These are phyloP conservation scores for Amphiduros pacificus DNA, from an alignment of 2,888 invertebrate species.

Conservation along the genomic window DNA sequence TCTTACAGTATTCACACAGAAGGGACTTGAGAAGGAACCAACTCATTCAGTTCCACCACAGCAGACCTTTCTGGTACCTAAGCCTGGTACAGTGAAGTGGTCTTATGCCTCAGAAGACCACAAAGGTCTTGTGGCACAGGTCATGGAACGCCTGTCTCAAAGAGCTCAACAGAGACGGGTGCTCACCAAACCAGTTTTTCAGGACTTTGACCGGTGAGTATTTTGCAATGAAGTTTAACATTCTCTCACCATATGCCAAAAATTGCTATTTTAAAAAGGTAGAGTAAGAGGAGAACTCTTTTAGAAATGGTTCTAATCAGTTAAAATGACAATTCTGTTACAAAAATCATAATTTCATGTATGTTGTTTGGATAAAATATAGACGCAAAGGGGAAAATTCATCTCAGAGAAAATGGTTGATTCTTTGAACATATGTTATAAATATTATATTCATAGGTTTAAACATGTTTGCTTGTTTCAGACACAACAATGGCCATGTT, in stretches of 20 bases:
- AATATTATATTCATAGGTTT: background rate
- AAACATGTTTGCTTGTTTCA: constrained; percentile 29
- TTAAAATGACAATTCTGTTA: too few species aligned
- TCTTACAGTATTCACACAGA: constrained; percentile 54
- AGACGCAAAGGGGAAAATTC: too few species aligned
- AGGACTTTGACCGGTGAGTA: constrained; percentile 60
- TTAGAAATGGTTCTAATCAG: too few species aligned
- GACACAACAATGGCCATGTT: constrained; percentile 58
- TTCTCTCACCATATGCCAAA: too few species aligned
- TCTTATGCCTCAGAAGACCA: constrained; percentile 48
- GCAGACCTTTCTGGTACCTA: constrained; percentile 53
- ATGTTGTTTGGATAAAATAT: too few species aligned
- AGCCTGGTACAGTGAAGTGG: constrained; percentile 57
- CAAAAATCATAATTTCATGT: too few species aligned
- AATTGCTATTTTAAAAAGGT: too few species aligned
- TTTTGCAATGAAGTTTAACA: too few species aligned
- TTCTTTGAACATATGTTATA: too few species aligned
- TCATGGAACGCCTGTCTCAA: constrained; percentile 50
- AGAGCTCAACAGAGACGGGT: constrained; percentile 51
- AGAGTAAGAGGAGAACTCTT: too few species aligned
- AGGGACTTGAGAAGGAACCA: constrained; percentile 54
- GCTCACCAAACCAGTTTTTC: constrained; percentile 54
- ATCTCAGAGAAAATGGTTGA: too few species aligned
- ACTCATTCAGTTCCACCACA: constrained; percentile 46
- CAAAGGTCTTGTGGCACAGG: constrained; percentile 39